These are phyloP conservation scores for Phortica variegata DNA, from an alignment of 1,140 invertebrate genomes.

Conservation along the genomic window DNA sequence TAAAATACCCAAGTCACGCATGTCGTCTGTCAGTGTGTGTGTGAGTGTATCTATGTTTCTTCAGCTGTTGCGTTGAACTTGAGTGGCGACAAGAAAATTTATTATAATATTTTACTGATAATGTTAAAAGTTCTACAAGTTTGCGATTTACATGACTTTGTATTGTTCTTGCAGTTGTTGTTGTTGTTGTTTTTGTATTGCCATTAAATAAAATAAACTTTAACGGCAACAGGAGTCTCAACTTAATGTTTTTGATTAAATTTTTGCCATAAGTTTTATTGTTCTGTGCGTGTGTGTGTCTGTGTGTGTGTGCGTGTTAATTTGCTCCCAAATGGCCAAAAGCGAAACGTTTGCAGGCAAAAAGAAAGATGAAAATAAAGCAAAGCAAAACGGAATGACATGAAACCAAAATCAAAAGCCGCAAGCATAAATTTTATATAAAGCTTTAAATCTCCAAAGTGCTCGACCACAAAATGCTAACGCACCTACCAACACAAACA, in stretches of 20 bases:
- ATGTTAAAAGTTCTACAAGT: too few relatives aligned
- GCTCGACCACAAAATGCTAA: slow-evolving; percentile 14
- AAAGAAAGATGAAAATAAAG: slow-evolving; percentile 19
- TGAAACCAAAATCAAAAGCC: slow-evolving; percentile 27
- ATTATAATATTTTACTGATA: too few relatives aligned
- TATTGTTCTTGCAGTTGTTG: too few relatives aligned
- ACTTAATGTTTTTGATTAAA: slow-evolving; percentile 5
- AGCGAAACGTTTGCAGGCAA: neutral
- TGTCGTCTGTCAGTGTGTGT: too few relatives aligned
- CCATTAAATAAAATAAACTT: too few relatives aligned
- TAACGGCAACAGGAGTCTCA: too few relatives aligned
- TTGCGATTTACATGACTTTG: too few relatives aligned
- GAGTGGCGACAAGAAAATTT: too few relatives aligned
- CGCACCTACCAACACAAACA: slow-evolving; percentile 18
- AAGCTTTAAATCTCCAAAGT: slow-evolving; percentile 39
- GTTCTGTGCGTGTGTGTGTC: slow-evolving; percentile 22
- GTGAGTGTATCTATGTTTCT: too few relatives aligned
- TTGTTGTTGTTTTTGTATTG: too few relatives aligned
- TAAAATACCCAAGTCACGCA: too few relatives aligned
- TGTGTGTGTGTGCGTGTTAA: neutral
- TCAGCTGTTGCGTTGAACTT: too few relatives aligned
- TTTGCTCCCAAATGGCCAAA: neutral
- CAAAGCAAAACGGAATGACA: slow-evolving; percentile 12
- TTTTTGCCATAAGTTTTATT: slow-evolving; percentile 13
- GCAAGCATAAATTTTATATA: slow-evolving; percentile 53